Conservation (phyloP, 2,797 vertebrate genomes). For the Gila robusta region DNA sequence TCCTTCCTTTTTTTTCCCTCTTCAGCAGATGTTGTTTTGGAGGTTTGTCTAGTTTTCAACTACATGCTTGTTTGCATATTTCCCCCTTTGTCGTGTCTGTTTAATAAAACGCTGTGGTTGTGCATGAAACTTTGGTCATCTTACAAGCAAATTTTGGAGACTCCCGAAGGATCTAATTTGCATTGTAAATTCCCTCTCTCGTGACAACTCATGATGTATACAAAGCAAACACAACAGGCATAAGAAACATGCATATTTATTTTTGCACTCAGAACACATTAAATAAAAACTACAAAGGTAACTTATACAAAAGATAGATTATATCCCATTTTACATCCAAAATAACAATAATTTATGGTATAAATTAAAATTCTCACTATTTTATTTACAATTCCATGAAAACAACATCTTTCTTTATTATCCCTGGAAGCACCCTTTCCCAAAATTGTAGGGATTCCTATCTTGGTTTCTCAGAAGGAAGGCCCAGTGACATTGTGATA, state of each 20-base stretch:
- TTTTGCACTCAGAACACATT: slow-evolving; percentile 83
- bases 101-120: not conserved
- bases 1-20: slow-evolving; percentile 42
- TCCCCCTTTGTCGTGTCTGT: slow-evolving; percentile 6
- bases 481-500: slow-evolving; percentile 62
- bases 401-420: slow-evolving; percentile 62
- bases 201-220: slow-evolving; percentile 22
- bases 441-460: slow-evolving; percentile 18
- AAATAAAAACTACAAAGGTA: slow-evolving; percentile 85
- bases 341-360: slow-evolving; percentile 89
- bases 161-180: slow-evolving; percentile 40
- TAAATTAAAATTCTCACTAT: slow-evolving; percentile 85
- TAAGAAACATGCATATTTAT: slow-evolving; percentile 89
- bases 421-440: slow-evolving; percentile 51
- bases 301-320: slow-evolving; percentile 87
- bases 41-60: slow-evolving; percentile 19
- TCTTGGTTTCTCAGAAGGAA: slow-evolving; percentile 62
- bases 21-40: slow-evolving; percentile 49
- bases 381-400: slow-evolving; percentile 82
- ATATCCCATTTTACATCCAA: slow-evolving; percentile 86
- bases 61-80: slow-evolving; percentile 32
- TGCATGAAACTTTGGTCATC: not conserved
- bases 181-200: slow-evolving; percentile 48
- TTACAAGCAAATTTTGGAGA: not conserved
- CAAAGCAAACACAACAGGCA: slow-evolving; percentile 54